phyloP scores from a whole-genome alignment of 1,140 invertebrate genomes.

The Pinna nobilis region DNA sequence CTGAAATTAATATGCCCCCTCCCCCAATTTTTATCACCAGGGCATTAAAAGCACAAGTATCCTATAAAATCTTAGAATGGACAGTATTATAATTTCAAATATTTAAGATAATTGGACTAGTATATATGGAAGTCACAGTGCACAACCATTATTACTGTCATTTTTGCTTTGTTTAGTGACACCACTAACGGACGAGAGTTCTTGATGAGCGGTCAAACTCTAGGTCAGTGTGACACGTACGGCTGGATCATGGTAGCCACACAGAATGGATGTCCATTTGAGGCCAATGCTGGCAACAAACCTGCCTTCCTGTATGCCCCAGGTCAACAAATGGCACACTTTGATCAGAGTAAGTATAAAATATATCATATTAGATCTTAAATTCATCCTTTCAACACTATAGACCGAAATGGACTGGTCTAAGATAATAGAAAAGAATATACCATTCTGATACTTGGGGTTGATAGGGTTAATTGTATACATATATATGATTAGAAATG shows the following conservation, averaged over 20 bases:
- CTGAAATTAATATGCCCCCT: no score
- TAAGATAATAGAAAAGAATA: no score
- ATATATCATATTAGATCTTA: background rate
- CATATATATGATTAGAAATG: background rate
- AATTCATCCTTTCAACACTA: background rate
- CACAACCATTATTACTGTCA: background rate
- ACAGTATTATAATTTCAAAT: background rate
- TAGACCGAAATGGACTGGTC: no score
- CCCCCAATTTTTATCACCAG: background rate
- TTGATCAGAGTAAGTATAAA: slow-evolving; percentile 43
- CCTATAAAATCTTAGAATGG: background rate
- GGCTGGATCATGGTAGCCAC: slow-evolving; percentile 65
- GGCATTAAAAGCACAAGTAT: background rate
- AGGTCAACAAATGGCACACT: slow-evolving; percentile 39
- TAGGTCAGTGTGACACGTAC: slow-evolving; percentile 40
- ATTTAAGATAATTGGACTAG: background rate
- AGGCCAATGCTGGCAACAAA: slow-evolving; percentile 44
- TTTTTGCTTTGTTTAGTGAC: slow-evolving; percentile 43
- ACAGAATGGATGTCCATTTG: slow-evolving; percentile 53
- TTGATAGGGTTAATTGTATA: no score
- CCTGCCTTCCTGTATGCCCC: slow-evolving; percentile 59
- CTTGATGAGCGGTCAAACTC: slow-evolving; percentile 47
- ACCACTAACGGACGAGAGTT: slow-evolving; percentile 52
- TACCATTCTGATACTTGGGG: no score
- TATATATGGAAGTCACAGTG: background rate